phyloP scores from a whole-genome alignment of 2,113 vertebrate species.

The Alosa alosa region DNA sequence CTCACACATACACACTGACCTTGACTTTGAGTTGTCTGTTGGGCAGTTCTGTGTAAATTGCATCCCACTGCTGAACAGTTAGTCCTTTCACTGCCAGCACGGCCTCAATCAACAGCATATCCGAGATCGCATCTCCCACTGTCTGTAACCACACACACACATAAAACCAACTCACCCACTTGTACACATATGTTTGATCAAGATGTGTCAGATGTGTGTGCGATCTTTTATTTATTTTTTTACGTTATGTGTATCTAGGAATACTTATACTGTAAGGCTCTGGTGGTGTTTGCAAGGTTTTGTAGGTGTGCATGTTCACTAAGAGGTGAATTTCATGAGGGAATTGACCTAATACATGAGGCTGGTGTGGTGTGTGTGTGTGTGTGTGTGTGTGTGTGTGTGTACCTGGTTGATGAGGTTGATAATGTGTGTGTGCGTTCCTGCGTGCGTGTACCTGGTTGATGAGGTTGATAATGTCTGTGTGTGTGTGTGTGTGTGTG shows the following conservation, averaged over 20 bases:
- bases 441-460: constrained; percentile 77
- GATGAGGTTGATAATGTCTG: constrained; percentile 74
- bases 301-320: neutral
- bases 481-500: neutral
- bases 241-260: too few relatives aligned
- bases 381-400: neutral
- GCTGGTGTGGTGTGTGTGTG: neutral
- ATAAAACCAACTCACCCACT: neutral
- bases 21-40: constrained; percentile 93
- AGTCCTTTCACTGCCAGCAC: constrained; percentile 83
- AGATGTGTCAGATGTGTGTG: neutral
- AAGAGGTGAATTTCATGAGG: too few relatives aligned
- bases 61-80: constrained; percentile 86
- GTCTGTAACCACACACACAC: constrained; percentile 67
- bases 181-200: neutral
- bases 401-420: constrained; percentile 91
- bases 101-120: constrained; percentile 91
- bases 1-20: constrained; percentile 61
- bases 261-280: too few relatives aligned
- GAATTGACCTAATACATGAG: too few relatives aligned
- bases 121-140: constrained; percentile 89
- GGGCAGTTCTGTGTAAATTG: constrained; percentile 85
- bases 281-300: too few relatives aligned
- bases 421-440: constrained; percentile 58
- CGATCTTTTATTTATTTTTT: too few relatives aligned